These are phyloP conservation scores for Sandelia bainsii DNA, from an alignment of 2,797 vertebrate species.

Conservation along the genomic window DNA sequence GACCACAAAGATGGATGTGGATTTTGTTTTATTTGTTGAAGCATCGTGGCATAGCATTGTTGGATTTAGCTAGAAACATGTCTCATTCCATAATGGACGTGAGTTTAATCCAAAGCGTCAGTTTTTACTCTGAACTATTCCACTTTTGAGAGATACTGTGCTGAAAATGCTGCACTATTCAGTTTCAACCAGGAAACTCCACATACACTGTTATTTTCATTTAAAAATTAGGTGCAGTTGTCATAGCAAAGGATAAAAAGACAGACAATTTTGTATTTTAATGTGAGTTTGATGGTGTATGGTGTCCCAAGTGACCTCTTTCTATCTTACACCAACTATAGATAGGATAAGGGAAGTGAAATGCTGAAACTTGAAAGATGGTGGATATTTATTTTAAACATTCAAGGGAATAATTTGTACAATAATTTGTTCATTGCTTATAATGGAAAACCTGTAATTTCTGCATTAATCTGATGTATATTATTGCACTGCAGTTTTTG, in stretches of 20 bases:
- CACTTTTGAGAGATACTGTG: background rate
- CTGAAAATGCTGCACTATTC: background rate
- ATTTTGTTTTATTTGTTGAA: background rate
- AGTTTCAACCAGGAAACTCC: background rate
- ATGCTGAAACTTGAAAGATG: background rate
- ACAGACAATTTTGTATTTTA: background rate
- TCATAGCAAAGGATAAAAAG: background rate
- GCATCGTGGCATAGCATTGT: background rate
- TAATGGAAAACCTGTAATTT: background rate
- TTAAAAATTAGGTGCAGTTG: background rate
- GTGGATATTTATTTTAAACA: slow-evolving; percentile 19
- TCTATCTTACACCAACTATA: slow-evolving; percentile 1
- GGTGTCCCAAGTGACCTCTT: background rate
- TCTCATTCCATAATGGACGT: background rate
- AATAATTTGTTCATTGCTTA: background rate
- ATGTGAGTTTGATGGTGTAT: background rate
- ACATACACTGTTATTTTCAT: no score
- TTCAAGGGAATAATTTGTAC: background rate
- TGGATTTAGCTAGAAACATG: background rate
- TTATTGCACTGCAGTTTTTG: background rate
- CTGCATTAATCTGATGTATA: slow-evolving; percentile 19
- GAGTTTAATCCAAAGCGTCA: background rate
- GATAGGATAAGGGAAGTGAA: background rate
- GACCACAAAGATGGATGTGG: background rate
- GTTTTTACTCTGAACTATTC: background rate